Evolutionary conservation across 2,888 invertebrate species (phyloP), one percentile per base, ranked within the genome.

Genomic region (Drosophila parthenogenetica): DNA sequence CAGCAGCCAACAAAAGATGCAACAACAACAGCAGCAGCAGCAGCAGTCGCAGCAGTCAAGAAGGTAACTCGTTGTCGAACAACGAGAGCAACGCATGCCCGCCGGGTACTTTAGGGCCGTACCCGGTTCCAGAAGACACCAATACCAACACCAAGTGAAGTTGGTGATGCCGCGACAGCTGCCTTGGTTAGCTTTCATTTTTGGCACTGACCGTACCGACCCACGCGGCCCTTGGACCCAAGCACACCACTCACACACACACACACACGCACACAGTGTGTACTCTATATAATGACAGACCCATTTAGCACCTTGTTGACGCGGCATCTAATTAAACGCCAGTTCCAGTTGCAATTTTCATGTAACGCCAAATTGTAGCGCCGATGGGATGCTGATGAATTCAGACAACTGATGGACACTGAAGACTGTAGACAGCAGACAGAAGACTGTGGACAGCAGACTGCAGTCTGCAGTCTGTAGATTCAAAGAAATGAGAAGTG

Each of bases 231-330:
- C 70, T 75, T 60, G 35, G 43, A 14, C 10, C 58, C 40, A 42
- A 37, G 59, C 25, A 14, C 42, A n/a, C n/a, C 10, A 53, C 40
- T 37, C 29, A 57, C 25, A 14, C 51, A 17, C 35, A 14, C 16
- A 32, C 2, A 32, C 11, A 32, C 11, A 35, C 13, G 13, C 13
- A 35, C 13, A 35, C 35, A 13, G 61, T 39, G 16, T 53, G 42
- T 66, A 62, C 67, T 61, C 39, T 49, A 39, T 35, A 64, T 91
- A 91, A 91, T 91, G 86, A 86, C 78, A 77, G 76, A 69, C 81
- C 90, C 90, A 90, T 88, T 91, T 90, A 91, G 90, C 90, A 90
- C 90, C 91, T 90, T 90, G 90, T 90, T 90, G 90, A 90, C 81
- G 90, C 90, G 83, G 84, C 83, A 86, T 87, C 90, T 90, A 90